Evolutionary conservation across 2,888 invertebrate genomes (phyloP), one percentile per base, ranked within the genome.

Genomic region (Plemyria rubiginata): DNA sequence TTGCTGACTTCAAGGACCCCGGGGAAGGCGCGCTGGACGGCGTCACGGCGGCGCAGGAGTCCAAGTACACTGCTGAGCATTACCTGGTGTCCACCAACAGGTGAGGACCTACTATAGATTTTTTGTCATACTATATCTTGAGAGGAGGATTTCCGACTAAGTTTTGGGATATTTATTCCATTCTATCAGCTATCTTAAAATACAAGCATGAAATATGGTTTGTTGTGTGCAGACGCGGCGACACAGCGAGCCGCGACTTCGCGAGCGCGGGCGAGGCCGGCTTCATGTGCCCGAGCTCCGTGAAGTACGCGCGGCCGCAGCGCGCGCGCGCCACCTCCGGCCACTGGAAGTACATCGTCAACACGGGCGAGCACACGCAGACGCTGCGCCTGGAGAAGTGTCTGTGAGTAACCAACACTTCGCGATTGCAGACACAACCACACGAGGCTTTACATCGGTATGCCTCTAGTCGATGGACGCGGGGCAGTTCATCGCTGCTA

Each of bases 301-400:
- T 97, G 43, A 95, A 96, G 72, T 96, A 96, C 77, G 97, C 96
- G 0, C 91, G 96, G 11, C 97, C 97, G 0, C 97, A 97, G 81
- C 94, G 96, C 64, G 97, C 97, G 0, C 93, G 96, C 54, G 96
- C 96, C 0, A 96, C 96, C 0, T 95, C 95, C 0, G 97, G 97
- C 0, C 94, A 95, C 71, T 97, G 97, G 97, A 97, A 97, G 79
- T 97, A 95, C 78, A 96, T 97, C 70, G 97, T 97, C 50, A 97
- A 97, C 75, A 96, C 97, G 0, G 96, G 96, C 0, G 96, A 96
- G 67, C 96, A 97, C 76, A 96, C 96, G 7, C 97, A 97, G 87
- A 97, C 97, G 0, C 81, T 97, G 54, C 88, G 97, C 8, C 88
- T 97, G 61, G 97, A 97, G 81, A 96, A 97, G 80, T 97, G 97